Percentiles rank a stretch among this genome's conserved stretches.
phyloP scores from a whole-genome alignment of 2,113 vertebrate genomes.

The Capra hircus region DNA sequence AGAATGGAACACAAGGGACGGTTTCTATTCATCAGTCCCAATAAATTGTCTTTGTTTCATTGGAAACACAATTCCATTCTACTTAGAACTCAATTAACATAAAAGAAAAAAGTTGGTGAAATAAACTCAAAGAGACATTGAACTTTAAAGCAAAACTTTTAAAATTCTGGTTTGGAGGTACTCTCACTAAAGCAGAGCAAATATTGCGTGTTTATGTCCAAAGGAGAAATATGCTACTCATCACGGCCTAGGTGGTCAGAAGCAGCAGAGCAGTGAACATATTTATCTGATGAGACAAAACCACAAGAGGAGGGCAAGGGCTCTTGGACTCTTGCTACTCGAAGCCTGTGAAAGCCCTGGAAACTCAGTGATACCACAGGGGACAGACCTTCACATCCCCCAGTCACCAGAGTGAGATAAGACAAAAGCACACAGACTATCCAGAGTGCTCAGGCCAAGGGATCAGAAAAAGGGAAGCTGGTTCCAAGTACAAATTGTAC shows the following conservation, averaged over 20 bases:
- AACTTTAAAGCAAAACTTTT: constrained; percentile 11
- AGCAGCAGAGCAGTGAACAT: background rate
- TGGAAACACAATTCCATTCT: background rate
- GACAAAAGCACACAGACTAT: background rate
- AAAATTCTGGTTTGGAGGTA: background rate
- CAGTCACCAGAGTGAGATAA: background rate
- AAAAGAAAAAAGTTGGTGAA: background rate
- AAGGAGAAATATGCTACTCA: background rate
- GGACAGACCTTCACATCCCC: accelerated
- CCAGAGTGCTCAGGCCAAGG: background rate
- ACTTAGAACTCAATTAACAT: background rate
- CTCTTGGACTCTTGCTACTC: background rate
- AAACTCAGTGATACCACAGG: background rate
- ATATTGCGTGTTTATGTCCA: background rate
- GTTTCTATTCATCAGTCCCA: background rate
- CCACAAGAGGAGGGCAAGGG: background rate
- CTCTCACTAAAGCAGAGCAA: background rate
- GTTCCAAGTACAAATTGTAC: constrained; percentile 34
- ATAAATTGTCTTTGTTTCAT: background rate
- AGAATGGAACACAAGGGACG: background rate
- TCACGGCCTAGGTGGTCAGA: background rate
- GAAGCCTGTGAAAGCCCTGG: background rate
- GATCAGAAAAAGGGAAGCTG: background rate
- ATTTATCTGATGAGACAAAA: background rate
- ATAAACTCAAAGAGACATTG: background rate